phyloP scores from a whole-genome alignment of 1,140 invertebrate genomes.

The Radopholus similis region DNA sequence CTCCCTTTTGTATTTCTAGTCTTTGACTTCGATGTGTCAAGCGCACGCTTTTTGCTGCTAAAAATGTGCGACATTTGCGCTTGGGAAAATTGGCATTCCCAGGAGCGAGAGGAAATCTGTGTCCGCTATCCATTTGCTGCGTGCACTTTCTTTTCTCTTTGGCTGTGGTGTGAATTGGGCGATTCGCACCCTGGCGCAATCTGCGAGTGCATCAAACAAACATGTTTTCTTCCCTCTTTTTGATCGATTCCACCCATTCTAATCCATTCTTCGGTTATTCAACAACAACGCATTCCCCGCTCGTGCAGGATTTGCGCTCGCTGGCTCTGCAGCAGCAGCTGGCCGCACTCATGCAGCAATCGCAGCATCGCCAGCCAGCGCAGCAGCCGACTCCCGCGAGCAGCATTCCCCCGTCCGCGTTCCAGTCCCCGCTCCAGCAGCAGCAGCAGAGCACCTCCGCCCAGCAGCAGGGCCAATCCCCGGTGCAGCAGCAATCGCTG shows the following conservation, averaged over 20 bases:
- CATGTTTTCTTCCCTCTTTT: not conserved
- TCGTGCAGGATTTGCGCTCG: conserved; percentile 21
- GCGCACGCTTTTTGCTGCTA: no score
- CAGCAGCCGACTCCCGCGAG: not conserved
- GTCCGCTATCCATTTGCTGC: not conserved
- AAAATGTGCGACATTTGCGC: no score
- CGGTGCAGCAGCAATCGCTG: not conserved
- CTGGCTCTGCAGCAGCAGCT: conserved; percentile 25
- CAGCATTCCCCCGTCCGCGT: not conserved
- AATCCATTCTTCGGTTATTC: not conserved
- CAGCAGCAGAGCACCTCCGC: not conserved
- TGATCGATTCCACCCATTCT: no score
- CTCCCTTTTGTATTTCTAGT: no score
- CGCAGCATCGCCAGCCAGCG: not conserved
- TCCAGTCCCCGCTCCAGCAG: not conserved
- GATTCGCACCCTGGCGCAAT: no score
- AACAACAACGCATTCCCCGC: not conserved
- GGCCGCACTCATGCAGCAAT: conserved; percentile 19
- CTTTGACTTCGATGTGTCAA: no score
- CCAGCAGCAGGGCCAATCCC: not conserved
- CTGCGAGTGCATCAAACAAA: no score
- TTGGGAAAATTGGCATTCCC: no score
- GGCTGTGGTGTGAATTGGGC: no score
- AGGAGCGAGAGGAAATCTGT: not conserved
- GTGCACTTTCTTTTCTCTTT: no score